phyloP scores from a whole-genome alignment of 2,888 invertebrate genomes.

The Synergus japonicus region DNA sequence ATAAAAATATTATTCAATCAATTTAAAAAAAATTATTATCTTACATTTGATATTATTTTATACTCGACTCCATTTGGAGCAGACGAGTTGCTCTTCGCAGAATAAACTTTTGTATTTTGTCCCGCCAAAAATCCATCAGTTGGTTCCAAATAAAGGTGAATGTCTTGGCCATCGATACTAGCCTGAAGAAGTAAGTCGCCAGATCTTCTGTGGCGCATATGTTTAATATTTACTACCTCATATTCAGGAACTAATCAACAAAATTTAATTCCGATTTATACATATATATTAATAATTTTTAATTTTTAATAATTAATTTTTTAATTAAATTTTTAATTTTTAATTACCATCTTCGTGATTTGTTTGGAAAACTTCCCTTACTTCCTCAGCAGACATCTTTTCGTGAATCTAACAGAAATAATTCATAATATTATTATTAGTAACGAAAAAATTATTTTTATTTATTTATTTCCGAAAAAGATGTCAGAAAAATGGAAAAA shows the following conservation, averaged over 20 bases:
- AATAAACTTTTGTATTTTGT: slow-evolving; percentile 65
- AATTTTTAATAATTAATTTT: background rate
- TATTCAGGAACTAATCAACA: slow-evolving; percentile 66
- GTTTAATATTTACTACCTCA: slow-evolving; percentile 63
- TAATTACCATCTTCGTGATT: slow-evolving; percentile 41
- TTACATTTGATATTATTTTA: slow-evolving; percentile 55
- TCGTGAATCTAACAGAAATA: slow-evolving; percentile 61
- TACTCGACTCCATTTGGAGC: slow-evolving; percentile 60
- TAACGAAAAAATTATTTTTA: too few relatives aligned
- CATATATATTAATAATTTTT: too few relatives aligned
- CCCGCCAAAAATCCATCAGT: slow-evolving; percentile 65
- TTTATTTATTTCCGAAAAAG: too few relatives aligned
- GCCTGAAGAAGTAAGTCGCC: slow-evolving; percentile 12
- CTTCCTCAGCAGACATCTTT: slow-evolving; percentile 63
- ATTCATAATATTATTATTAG: background rate
- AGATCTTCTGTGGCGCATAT: slow-evolving; percentile 48
- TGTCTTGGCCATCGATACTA: slow-evolving; percentile 57
- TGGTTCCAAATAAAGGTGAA: slow-evolving; percentile 65
- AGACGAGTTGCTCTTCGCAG: slow-evolving; percentile 52
- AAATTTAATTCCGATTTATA: background rate
- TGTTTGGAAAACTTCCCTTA: slow-evolving; percentile 60
- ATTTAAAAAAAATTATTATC: background rate
- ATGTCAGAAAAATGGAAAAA: too few relatives aligned
- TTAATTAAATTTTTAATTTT: background rate
- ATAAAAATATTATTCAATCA: too few relatives aligned